Evolutionary conservation across 2,797 vertebrate species (phyloP).

Genomic region (Rhadinocentrus ornatus): DNA sequence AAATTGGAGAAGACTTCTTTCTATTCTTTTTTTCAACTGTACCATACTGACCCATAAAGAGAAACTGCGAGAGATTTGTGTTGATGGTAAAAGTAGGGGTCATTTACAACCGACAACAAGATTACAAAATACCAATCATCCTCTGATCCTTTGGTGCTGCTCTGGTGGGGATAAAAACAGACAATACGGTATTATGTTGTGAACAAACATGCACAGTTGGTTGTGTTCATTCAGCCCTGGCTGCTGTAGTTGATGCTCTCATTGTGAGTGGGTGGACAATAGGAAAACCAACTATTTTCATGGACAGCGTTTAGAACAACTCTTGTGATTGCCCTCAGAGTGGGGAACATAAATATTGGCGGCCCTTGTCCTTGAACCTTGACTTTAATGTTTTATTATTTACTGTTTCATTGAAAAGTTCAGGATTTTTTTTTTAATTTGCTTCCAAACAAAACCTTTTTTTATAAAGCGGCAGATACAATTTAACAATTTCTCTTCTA

Average conservation of each 20-base stretch:
- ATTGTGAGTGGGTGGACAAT: neutral
- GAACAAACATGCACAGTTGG: slow-evolving; percentile 19
- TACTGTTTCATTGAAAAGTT: neutral
- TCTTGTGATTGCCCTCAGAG: neutral
- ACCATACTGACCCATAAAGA: neutral
- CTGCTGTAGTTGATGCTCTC: slow-evolving; percentile 11
- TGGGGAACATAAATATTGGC: neutral
- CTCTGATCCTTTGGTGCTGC: slow-evolving; percentile 3
- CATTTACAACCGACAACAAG: slow-evolving; percentile 12
- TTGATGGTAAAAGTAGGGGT: neutral
- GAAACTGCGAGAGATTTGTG: slow-evolving; percentile 10
- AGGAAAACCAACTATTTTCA: slow-evolving; percentile 2
- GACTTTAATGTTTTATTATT: neutral
- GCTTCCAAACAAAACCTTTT: neutral
- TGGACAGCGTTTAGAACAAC: neutral
- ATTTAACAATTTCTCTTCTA: no score
- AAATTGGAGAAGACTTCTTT: neutral
- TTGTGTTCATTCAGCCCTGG: neutral
- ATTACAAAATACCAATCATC: slow-evolving; percentile 19
- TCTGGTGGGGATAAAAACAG: slow-evolving; percentile 7
- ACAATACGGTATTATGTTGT: slow-evolving; percentile 10
- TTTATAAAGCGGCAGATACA: neutral
- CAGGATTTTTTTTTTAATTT: neutral
- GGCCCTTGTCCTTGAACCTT: neutral
- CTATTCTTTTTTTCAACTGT: neutral